Evolutionary conservation across 1,140 invertebrate species (phyloP), one percentile per base, ranked within the genome.

Genomic region (Sogatella furcifera): DNA sequence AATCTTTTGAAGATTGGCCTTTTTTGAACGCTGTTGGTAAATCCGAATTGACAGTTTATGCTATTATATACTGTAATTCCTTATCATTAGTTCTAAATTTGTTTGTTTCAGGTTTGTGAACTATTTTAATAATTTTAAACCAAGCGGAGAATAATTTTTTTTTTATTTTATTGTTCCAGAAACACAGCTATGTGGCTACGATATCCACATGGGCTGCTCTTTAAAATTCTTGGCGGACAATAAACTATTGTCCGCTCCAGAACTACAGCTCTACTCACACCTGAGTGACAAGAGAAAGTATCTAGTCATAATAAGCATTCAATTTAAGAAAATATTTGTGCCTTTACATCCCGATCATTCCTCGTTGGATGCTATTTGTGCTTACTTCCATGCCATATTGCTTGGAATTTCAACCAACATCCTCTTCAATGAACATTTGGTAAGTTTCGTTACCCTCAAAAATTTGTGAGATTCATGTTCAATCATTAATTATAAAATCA

Each of bases 371-470:
- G 65, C 80, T 14, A 65, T 83, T 4, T 69, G 76, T 65, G 78
- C 76, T 8, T 82, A 80, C 69, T 80, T 78, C 57, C 72, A 80
- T 66, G 77, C 76, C 31, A 71, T 75, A 19, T 66, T 79, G 61
- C 68, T 74, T 52, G 79, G 70, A 8, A 67, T 76, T 28, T 70
- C 70, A 9, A 38, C 34, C 5, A 38, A 41, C 42, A 24, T 62
- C 42, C 21, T 55, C 19, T 22, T 21, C 24, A 56, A 56, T n/a
- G 22, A 21, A 19, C 59, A 56, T 52, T 42, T 61, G 60, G 55
- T 62, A 34, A n/a, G 52, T 55, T 42, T 46, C 13, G 38, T n/a
- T n/a, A n/a, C 41, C 17, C 42, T 42, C 43, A 28, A 41, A 62
- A 42, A 34, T 5, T 19, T 34, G 28, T 34, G 42, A n/a, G 31